These are phyloP conservation scores for Bufotes viridis DNA, from an alignment of 2,797 vertebrate genomes.

Conservation along the genomic window DNA sequence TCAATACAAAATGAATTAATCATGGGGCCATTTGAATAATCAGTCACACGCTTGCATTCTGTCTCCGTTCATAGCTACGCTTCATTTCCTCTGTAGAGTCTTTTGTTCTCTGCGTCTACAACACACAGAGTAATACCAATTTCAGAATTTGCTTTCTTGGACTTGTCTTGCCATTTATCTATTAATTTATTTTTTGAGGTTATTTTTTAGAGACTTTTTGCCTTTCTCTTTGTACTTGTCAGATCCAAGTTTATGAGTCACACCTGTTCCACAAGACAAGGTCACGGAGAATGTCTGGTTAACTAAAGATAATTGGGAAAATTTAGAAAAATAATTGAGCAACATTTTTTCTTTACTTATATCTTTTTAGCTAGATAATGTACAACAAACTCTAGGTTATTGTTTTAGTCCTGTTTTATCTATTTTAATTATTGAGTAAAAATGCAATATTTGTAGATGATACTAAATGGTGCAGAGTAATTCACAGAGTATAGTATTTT, in stretches of 20 bases:
- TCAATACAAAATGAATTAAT: conserved; percentile 77
- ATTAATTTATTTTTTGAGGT: conserved; percentile 48
- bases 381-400: neutral
- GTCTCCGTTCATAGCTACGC: conserved; percentile 53
- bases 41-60: conserved; percentile 57
- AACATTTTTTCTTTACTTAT: neutral
- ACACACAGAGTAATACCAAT: conserved; percentile 62
- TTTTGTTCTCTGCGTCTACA: conserved; percentile 60
- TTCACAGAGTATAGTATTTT: no score
- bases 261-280: conserved; percentile 61
- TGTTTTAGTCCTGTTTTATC: neutral
- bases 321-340: conserved; percentile 21
- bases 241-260: conserved; percentile 64
- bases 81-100: conserved; percentile 53
- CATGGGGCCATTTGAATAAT: conserved; percentile 72
- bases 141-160: conserved; percentile 57
- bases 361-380: neutral
- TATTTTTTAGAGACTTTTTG: conserved; percentile 56
- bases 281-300: conserved; percentile 42
- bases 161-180: conserved; percentile 63
- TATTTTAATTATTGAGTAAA: no score
- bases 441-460: no score
- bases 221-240: conserved; percentile 55
- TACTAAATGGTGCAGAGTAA: no score
- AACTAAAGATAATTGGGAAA: conserved; percentile 36